These are phyloP conservation scores for Callipepla squamata DNA, from an alignment of 2,113 vertebrate species.

Conservation along the genomic window DNA sequence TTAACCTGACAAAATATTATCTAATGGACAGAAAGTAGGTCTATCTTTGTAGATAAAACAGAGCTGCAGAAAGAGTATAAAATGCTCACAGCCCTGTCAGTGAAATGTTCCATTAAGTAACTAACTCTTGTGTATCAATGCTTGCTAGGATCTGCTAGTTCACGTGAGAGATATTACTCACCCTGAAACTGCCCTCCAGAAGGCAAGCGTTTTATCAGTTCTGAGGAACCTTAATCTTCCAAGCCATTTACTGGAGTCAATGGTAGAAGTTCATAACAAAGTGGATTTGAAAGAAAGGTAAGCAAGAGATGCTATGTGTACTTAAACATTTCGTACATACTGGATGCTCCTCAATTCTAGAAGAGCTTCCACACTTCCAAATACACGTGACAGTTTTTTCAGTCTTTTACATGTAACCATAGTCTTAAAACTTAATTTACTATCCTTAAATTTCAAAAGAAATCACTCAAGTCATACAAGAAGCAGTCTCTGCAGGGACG, in stretches of 20 bases:
- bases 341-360: neutral
- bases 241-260: slow-evolving; percentile 78
- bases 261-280: slow-evolving; percentile 95
- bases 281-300: slow-evolving; percentile 88
- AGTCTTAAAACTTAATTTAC: neutral
- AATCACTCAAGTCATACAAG: neutral
- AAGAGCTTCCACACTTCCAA: neutral
- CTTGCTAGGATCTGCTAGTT: slow-evolving; percentile 86
- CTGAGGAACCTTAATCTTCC: slow-evolving; percentile 85
- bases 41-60: neutral
- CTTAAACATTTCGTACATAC: neutral
- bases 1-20: neutral
- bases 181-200: slow-evolving; percentile 88
- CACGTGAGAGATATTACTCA: slow-evolving; percentile 94
- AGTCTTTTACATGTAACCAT: neutral
- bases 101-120: neutral
- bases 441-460: neutral
- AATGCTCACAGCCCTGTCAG: neutral
- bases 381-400: neutral
- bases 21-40: neutral
- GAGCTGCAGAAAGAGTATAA: neutral
- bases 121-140: neutral
- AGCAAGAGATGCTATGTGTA: slow-evolving; percentile 21
- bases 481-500: neutral
- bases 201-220: slow-evolving; percentile 85